Conservation (phyloP, 2,888 invertebrate genomes). For the Sphaerophoria rueppellii region DNA sequence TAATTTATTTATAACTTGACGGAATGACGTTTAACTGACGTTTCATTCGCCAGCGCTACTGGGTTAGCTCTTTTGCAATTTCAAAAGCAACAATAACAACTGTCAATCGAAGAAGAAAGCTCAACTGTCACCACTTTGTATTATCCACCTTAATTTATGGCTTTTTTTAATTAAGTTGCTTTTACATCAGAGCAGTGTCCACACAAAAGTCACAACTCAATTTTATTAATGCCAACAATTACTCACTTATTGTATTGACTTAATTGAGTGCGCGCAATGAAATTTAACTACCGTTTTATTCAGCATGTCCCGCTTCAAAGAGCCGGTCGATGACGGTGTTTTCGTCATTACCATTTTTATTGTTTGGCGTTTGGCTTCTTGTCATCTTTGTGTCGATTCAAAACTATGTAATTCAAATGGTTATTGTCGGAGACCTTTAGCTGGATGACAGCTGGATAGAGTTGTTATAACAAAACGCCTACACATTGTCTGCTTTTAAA, state of each 20-base stretch:
- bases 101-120: slow-evolving; percentile 24
- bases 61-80: slow-evolving; percentile 4
- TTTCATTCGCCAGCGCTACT: neutral
- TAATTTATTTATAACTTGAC: slow-evolving; percentile 21
- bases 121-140: slow-evolving; percentile 17
- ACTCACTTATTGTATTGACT: slow-evolving; percentile 54
- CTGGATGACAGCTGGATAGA: neutral
- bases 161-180: slow-evolving; percentile 29
- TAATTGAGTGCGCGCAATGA: slow-evolving; percentile 65
- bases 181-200: neutral
- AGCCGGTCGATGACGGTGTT: neutral
- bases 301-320: slow-evolving; percentile 16
- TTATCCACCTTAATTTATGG: slow-evolving; percentile 12
- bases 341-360: slow-evolving; percentile 60
- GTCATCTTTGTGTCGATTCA: slow-evolving; percentile 34
- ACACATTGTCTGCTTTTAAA: slow-evolving; percentile 21
- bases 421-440: neutral
- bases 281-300: slow-evolving; percentile 54
- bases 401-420: slow-evolving; percentile 28
- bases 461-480: slow-evolving; percentile 28
- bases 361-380: slow-evolving; percentile 53
- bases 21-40: slow-evolving; percentile 47
- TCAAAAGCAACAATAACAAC: neutral
- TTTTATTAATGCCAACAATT: slow-evolving; percentile 53
- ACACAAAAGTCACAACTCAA: slow-evolving; percentile 48